Conservation (phyloP, 2,888 invertebrate species). For the Drosophila villosipedis region DNA sequence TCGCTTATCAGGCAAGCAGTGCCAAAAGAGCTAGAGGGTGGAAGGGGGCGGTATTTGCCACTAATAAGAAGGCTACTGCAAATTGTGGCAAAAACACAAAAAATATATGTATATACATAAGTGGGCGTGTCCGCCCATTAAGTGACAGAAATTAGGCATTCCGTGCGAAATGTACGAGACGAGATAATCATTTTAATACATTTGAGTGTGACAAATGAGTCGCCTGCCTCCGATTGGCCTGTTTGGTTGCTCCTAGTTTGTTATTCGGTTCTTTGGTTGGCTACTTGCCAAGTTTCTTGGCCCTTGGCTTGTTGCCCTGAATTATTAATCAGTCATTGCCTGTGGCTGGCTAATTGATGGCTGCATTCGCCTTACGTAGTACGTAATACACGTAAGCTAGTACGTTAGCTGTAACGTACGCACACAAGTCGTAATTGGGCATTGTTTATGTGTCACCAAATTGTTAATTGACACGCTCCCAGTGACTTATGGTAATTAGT, state of each 20-base stretch:
- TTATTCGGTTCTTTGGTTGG: constrained; percentile 1
- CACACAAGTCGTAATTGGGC: constrained; percentile 30
- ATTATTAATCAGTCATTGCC: constrained; percentile 67
- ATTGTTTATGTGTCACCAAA: constrained; percentile 48
- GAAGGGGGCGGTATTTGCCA: constrained; percentile 18
- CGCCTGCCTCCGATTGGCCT: constrained; percentile 31
- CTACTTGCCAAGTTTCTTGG: constrained; percentile 9
- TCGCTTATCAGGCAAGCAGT: constrained; percentile 46
- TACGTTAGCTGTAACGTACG: background rate
- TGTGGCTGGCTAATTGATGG: constrained; percentile 65
- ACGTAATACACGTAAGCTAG: background rate
- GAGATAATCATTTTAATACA: constrained; percentile 82
- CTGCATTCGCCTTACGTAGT: constrained; percentile 11
- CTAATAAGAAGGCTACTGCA: constrained; percentile 51
- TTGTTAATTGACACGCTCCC: constrained; percentile 23
- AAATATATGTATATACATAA: background rate
- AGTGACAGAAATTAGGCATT: constrained; percentile 74
- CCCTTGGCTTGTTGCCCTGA: constrained; percentile 44
- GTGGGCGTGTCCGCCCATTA: constrained; percentile 18
- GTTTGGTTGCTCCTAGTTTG: constrained; percentile 1
- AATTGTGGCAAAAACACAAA: constrained; percentile 43
- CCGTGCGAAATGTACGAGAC: constrained; percentile 75
- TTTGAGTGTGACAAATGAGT: constrained; percentile 79
- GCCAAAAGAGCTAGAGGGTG: constrained; percentile 28
- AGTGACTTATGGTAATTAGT: constrained; percentile 45